Conservation (phyloP, 2,888 invertebrate genomes). For the Gasteruption jaculator region DNA sequence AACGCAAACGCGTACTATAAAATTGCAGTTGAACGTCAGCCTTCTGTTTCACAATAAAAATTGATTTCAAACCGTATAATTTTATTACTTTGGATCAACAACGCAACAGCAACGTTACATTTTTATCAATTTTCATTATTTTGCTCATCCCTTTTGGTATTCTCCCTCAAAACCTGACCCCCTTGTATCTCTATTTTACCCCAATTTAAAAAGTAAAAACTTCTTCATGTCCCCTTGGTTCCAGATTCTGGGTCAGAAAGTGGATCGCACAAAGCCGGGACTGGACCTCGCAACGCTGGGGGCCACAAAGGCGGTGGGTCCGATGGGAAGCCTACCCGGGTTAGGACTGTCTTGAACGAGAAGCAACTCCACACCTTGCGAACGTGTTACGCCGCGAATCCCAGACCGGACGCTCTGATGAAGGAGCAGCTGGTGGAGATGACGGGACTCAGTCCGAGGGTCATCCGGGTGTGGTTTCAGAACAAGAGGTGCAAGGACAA, state of each 20-base stretch:
- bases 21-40: too few species aligned
- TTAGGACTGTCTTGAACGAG: conserved; percentile 97
- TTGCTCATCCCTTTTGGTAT: too few species aligned
- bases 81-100: too few species aligned
- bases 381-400: conserved; percentile 97
- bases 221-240: too few species aligned
- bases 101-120: too few species aligned
- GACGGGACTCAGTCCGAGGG: conserved; percentile 95
- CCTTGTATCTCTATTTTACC: too few species aligned
- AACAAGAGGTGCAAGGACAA: conserved; percentile 98
- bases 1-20: too few species aligned
- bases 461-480: conserved; percentile 99
- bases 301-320: conserved; percentile 59
- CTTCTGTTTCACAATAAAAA: too few species aligned
- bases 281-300: conserved; percentile 58
- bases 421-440: conserved; percentile 99
- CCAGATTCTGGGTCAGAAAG: conserved; percentile 92
- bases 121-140: too few species aligned
- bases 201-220: too few species aligned
- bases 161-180: too few species aligned
- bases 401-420: conserved; percentile 97
- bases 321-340: conserved; percentile 96
- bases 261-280: conserved; percentile 76
- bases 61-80: too few species aligned
- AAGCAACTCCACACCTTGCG: conserved; percentile 96